Conservation (phyloP, 2,888 invertebrate genomes). For the Megaustenia siamemsis region DNA sequence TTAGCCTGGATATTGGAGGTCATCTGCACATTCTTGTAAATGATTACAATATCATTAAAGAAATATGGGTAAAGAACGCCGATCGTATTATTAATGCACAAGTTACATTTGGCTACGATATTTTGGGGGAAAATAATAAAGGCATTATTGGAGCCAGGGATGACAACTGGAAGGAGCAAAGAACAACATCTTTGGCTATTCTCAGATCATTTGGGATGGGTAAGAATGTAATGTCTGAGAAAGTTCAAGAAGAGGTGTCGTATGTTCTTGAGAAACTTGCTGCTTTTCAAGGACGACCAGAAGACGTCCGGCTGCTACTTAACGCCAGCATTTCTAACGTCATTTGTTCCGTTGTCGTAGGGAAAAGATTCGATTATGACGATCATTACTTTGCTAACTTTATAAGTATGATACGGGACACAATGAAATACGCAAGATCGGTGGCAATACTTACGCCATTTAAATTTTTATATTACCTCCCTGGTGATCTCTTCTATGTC, state of each 20-base stretch:
- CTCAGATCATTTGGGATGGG: conserved; percentile 49
- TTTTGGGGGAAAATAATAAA: conserved; percentile 8
- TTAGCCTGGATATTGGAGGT: conserved; percentile 50
- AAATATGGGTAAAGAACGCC: conserved; percentile 54
- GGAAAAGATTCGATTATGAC: conserved; percentile 22
- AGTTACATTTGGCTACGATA: neutral
- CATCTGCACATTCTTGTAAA: conserved; percentile 51
- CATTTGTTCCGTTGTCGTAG: conserved; percentile 13
- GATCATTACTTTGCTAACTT: conserved; percentile 19
- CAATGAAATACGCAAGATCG: neutral
- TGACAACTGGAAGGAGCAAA: too few relatives aligned
- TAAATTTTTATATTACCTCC: neutral
- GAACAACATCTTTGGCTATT: conserved; percentile 39
- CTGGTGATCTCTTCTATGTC: conserved; percentile 23
- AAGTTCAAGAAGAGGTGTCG: conserved; percentile 43
- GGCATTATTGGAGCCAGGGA: conserved; percentile 32
- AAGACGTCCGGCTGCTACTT: neutral
- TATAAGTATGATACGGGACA: neutral
- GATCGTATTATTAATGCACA: conserved; percentile 50
- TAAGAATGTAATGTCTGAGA: conserved; percentile 43
- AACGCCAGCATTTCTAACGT: conserved; percentile 21
- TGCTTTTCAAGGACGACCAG: neutral
- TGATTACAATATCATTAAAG: conserved; percentile 51
- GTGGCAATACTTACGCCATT: neutral
- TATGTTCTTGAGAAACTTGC: neutral